Evolutionary conservation across 2,797 vertebrate species (phyloP).

Genomic region (Xenops minutus): DNA sequence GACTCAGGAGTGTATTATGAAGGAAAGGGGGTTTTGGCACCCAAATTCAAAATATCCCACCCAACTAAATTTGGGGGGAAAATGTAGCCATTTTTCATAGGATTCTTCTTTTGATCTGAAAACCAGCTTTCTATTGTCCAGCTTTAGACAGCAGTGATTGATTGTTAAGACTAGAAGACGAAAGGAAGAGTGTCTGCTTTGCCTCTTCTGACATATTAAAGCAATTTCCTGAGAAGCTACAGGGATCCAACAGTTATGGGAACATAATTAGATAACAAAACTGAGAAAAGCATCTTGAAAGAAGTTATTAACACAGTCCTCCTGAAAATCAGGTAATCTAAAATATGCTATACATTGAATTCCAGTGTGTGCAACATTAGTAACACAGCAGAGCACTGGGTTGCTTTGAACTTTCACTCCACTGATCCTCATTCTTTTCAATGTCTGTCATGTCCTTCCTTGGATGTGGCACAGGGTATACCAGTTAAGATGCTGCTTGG

Average conservation of each 20-base stretch:
- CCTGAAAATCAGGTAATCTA: not conserved
- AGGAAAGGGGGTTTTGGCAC: not conserved
- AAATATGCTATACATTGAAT: not conserved
- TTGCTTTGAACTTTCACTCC: not conserved
- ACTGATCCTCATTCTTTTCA: rapidly evolving
- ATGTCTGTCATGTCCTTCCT: rapidly evolving
- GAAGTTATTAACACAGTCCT: not conserved
- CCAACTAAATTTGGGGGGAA: rapidly evolving
- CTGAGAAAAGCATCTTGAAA: not conserved
- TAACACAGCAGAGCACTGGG: not conserved
- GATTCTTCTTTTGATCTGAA: not conserved
- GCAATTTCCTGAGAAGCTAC: not conserved
- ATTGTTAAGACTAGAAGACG: not conserved
- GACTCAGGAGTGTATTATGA: not conserved
- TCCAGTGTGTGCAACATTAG: rapidly evolving
- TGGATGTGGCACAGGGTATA: not conserved
- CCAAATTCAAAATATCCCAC: not conserved
- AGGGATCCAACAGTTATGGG: not conserved
- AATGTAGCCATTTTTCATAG: rapidly evolving
- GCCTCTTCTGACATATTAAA: not conserved
- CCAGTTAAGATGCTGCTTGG: not conserved
- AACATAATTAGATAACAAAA: not conserved
- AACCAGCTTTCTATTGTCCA: not conserved
- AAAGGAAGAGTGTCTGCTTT: not conserved
- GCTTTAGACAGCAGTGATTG: not conserved